Base-by-base conservation (phyloP, 1,140 invertebrate genomes). In the Anoplolepis gracilipes region DNA sequence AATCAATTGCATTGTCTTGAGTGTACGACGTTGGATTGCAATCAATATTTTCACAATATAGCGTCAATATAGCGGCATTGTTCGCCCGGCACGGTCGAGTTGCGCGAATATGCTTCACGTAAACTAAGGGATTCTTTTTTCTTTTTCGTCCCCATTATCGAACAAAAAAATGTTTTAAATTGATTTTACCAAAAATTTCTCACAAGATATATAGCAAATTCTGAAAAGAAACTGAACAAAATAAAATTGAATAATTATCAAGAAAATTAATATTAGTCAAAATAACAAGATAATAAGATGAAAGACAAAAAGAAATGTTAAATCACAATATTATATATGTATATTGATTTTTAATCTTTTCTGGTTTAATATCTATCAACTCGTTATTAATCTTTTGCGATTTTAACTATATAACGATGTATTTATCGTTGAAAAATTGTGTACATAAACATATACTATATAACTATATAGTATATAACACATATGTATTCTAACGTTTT, bases 31-130 rank as follows among this genome's bases (percentile, higher is more conserved):
- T 94, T 93, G 92, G 94, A 94, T 94, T 91, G 90, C 92, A 95
- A 95, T 95, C 94, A 95, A 95, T 95, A 95, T 95, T 95, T 95
- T 95, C 94, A 95, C 94, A 95, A 95, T 95, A 95, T 94, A 91
- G 87, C 90, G 91, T 95, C 94, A 95, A 95, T 95, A 95, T 94
- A 91, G 87, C 90, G 91, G 89, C 88, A 94, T 95, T 95, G 94
- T 95, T 91, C 86, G 87, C 46, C 4, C 85, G 92, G 92, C 93
- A 94, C 93, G 93, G 93, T 91, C 93, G 89, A 91, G 89, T 70
- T 87, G 90, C 84, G 84, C 86, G 84, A 93, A 90, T 84, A 81
- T 90, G 61, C 91, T 93, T 91, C 85, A 90, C 65, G 78, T 57
- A 30, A 36, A 87, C 84, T 75, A 78, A 65, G 82, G 87, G 79